These are phyloP conservation scores for Morone saxatilis DNA, from an alignment of 2,113 vertebrate genomes.

Conservation along the genomic window DNA sequence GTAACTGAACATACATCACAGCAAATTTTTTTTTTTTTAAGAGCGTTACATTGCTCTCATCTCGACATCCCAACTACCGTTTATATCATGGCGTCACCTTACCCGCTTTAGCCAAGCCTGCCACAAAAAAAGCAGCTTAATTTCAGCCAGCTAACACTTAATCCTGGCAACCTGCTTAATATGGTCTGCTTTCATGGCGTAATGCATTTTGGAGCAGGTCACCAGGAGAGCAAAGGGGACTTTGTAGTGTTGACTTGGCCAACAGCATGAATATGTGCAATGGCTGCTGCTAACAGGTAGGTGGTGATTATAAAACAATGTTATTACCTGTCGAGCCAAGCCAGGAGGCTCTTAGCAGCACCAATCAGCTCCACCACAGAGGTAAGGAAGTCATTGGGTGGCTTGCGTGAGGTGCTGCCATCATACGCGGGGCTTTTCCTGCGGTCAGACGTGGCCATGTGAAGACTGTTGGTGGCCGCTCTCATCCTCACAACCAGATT, in stretches of 20 bases:
- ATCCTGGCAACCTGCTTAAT: slow-evolving; percentile 52
- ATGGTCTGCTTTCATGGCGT: slow-evolving; percentile 38
- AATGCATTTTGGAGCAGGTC: slow-evolving; percentile 35
- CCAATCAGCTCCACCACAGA: slow-evolving; percentile 97
- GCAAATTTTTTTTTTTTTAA: not conserved
- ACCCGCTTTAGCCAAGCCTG: slow-evolving; percentile 6
- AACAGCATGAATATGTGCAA: not conserved
- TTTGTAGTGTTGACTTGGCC: not conserved
- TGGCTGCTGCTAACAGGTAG: not conserved
- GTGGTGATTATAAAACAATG: not conserved
- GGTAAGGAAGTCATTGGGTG: slow-evolving; percentile 96
- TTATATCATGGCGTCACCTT: slow-evolving; percentile 30
- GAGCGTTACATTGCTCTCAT: not conserved
- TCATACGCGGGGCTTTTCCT: slow-evolving; percentile 89
- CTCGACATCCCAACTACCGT: not conserved
- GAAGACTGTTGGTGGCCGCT: slow-evolving; percentile 90
- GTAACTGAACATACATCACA: not conserved
- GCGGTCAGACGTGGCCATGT: slow-evolving; percentile 90
- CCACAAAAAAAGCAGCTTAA: slow-evolving; percentile 49
- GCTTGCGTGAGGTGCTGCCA: slow-evolving; percentile 88
- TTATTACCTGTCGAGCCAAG: slow-evolving; percentile 94
- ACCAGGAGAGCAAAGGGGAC: slow-evolving; percentile 15
- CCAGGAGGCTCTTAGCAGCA: slow-evolving; percentile 94
- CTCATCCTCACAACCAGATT: slow-evolving; percentile 92
- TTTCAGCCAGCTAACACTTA: slow-evolving; percentile 43